Evolutionary conservation across 2,888 invertebrate genomes (phyloP), one percentile per base, ranked within the genome.

Genomic region (Melanophora roralis): DNA sequence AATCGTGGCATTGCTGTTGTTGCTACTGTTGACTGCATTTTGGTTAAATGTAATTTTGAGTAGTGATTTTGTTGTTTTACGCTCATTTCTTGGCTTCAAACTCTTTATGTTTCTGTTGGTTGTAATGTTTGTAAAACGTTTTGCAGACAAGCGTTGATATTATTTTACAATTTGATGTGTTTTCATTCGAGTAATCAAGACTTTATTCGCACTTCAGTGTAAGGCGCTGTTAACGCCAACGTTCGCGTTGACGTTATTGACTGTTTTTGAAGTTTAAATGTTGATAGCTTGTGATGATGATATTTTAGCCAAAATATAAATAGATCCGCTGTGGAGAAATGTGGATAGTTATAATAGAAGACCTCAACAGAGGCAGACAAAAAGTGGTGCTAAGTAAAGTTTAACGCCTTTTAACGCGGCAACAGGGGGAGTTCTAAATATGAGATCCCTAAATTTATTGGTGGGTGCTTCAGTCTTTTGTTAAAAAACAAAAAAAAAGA

Each of bases 391-490:
- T 83, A 78, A 84, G 82, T 68, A 83, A 83, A 80, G 69, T 76
- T 82, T 83, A 82, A 81, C 83, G 82, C 81, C 85, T 85, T 86
- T 83, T 83, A 84, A 85, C 87, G 88, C 88, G 89, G 85, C 85
- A 84, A 68, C 67, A 62, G 55, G 84, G 86, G 88, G 89, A 88
- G 86, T 86, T 86, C 84, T 86, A 86, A 87, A 78, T 82, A 90
- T 90, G 90, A 88, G 87, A 89, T 89, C 89, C 89, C 89, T 89
- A 82, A 86, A 86, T 85, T 85, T 90, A 84, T 86, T 90, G 90
- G 90, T 90, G 88, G 89, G 90, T 90, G 87, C 16, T 62, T 14
- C 6, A 32, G 40, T 4, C n/a, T n/a, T 27, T 7, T 32, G 9
- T 16, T 19, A 62, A 36, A 38, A 47, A 45, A 38, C 0, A 32